Base-by-base conservation (phyloP, 2,888 invertebrate species). In the Metellina segmentata region DNA sequence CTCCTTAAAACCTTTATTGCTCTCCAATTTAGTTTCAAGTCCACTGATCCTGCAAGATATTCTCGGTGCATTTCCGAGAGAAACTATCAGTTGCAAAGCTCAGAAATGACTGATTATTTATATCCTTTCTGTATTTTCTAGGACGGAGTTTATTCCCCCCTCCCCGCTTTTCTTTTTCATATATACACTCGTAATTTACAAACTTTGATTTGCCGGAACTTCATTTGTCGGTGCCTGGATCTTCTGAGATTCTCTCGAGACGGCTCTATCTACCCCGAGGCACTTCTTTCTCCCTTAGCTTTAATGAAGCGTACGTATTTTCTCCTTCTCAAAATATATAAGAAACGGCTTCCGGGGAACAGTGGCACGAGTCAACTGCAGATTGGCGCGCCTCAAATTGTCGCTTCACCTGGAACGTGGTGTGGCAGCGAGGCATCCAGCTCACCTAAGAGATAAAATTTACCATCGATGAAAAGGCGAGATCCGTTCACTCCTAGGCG, bases 201-300 rank as follows among this genome's bases (percentile, higher is more conserved):
- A 87, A 87, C 87, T 79, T 87, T 87, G 87, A 87, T 87, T 87
- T 87, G 79, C 52, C 87, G 87, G 87, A 87, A 87, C 79, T 87
- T 87, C 87, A 87, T 79, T 87, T 87, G 79, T 78, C 72, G 87
- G 49, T 61, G 49, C 61, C 51, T 71, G 19, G 79, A 72, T 79
- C 71, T 87, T 87, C 49, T 71, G 79, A 79, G 81, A 19, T 52
- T n/a, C 71, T 71, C 72, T 51, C 19, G 51, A 53, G 87, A 53
- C 13, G 51, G 19, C 52, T 48, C 52, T 11, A 53, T 13, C 16
- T 70, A 77, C 51, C 85, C 85, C 13, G 13, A 85, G 85, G 85
- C 85, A n/a, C 49, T 48, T 49, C 70, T 20, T 82, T 72, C 70
- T 72, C 51, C 79, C 53, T 48, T 71, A 72, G 70, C 87, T 79